Evolutionary conservation across 2,113 vertebrate species (phyloP).

Genomic region (Lampris megalopsis): DNA sequence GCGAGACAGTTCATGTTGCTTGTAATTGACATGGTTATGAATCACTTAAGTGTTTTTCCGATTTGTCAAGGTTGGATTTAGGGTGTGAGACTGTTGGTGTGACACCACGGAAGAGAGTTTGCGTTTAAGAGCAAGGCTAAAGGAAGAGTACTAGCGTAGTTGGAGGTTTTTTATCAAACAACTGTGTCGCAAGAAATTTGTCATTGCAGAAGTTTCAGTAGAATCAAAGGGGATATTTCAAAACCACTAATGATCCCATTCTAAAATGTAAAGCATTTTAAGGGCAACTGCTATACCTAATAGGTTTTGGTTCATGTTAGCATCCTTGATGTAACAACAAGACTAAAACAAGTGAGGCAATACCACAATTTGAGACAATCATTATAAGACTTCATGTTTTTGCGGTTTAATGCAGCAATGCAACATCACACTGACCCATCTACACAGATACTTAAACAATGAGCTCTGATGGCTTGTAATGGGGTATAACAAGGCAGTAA

Average conservation of each 20-base stretch:
- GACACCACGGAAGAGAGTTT: not conserved
- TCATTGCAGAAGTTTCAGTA: too few species aligned
- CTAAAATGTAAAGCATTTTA: too few species aligned
- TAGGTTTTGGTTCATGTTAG: not conserved
- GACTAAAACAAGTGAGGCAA: too few species aligned
- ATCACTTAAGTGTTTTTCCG: constrained; percentile 46
- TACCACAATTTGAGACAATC: not conserved
- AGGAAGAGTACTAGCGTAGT: too few species aligned
- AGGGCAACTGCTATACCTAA: not conserved
- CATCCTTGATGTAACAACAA: too few species aligned
- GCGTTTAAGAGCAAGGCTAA: too few species aligned
- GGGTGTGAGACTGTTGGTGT: not conserved
- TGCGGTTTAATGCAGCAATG: not conserved
- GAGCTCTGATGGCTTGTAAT: not conserved
- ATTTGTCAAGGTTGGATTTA: constrained; percentile 46
- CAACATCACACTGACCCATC: constrained; percentile 8
- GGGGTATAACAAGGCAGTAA: constrained; percentile 17
- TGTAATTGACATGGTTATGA: constrained; percentile 16
- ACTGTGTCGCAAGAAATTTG: too few species aligned
- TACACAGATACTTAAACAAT: constrained; percentile 7
- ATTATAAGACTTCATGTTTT: not conserved
- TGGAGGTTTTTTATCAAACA: too few species aligned
- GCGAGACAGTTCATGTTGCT: constrained; percentile 15
- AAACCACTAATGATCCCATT: too few species aligned
- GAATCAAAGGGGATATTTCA: not conserved